Conservation (phyloP, 2,797 vertebrate genomes). For the Poeciliopsis turneri region DNA sequence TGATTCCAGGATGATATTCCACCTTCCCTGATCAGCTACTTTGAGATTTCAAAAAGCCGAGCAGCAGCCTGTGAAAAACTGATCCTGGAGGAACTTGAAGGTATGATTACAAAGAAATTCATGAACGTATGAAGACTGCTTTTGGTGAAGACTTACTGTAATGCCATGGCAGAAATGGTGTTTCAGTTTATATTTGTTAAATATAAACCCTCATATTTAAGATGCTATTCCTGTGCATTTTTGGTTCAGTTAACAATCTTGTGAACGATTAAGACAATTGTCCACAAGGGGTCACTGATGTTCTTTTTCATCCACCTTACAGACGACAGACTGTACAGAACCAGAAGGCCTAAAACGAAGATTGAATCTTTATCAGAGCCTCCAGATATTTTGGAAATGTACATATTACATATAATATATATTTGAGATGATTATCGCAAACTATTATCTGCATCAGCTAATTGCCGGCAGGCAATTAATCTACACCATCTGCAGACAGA, state of each 20-base stretch:
- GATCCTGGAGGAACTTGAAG: slow-evolving; percentile 81
- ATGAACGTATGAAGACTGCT: neutral
- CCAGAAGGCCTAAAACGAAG: neutral
- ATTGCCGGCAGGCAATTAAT: too few relatives aligned
- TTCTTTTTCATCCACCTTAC: neutral
- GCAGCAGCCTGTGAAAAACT: slow-evolving; percentile 81
- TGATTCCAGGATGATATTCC: slow-evolving; percentile 81
- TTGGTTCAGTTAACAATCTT: neutral
- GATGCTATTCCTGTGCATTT: neutral
- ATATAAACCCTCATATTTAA: neutral
- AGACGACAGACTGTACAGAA: neutral
- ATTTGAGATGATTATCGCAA: neutral
- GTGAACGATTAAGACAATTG: neutral
- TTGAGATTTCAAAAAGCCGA: slow-evolving; percentile 81
- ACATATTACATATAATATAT: neutral
- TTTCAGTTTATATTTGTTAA: neutral
- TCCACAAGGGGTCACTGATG: neutral
- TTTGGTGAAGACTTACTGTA: neutral
- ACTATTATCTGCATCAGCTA: too few relatives aligned
- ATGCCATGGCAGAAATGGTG: neutral
- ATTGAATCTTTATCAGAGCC: neutral
- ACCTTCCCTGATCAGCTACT: slow-evolving; percentile 82
- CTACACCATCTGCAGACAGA: neutral
- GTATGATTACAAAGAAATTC: slow-evolving; percentile 29
- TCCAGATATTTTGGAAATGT: neutral